Evolutionary conservation across 1,140 invertebrate species (phyloP).

Genomic region (Sitobion miscanthi): DNA sequence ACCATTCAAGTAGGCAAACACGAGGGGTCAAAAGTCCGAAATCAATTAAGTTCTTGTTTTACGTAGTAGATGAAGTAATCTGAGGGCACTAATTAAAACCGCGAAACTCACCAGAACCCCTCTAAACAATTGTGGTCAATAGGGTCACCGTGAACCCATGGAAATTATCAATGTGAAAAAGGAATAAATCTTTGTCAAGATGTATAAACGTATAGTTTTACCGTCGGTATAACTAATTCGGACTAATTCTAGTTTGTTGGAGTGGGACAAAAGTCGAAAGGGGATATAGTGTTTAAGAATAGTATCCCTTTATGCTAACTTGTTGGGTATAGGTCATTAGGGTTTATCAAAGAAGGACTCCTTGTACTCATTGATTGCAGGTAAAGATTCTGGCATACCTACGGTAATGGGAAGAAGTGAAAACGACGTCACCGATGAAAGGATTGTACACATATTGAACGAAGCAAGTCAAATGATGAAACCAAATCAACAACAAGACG

Average conservation of each 20-base stretch:
- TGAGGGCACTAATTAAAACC: slow-evolving; percentile 51
- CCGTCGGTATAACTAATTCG: not conserved
- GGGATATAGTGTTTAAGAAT: not conserved
- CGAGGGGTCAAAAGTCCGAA: slow-evolving; percentile 54
- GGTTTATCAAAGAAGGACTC: slow-evolving; percentile 56
- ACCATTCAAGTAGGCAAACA: slow-evolving; percentile 56
- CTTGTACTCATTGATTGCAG: slow-evolving; percentile 65
- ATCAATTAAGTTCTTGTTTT: slow-evolving; percentile 56
- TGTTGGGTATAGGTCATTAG: slow-evolving; percentile 20
- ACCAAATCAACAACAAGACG: slow-evolving; percentile 65
- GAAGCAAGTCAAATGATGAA: slow-evolving; percentile 81
- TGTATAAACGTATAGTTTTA: not conserved
- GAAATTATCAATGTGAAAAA: slow-evolving; percentile 25
- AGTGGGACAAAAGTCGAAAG: not conserved
- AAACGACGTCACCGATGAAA: slow-evolving; percentile 87
- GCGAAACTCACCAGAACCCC: slow-evolving; percentile 18
- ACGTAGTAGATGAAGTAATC: slow-evolving; percentile 37
- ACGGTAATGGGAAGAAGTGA: slow-evolving; percentile 71
- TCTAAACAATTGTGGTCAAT: slow-evolving; percentile 40
- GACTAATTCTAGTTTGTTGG: not conserved
- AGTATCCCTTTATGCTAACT: not conserved
- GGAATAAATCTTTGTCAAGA: slow-evolving; percentile 51
- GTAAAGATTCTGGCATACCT: slow-evolving; percentile 79
- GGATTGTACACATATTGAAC: slow-evolving; percentile 90
- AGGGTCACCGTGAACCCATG: slow-evolving; percentile 18